Evolutionary conservation across 1,140 invertebrate genomes (phyloP).

Genomic region (Drosophila kurseongensis): DNA sequence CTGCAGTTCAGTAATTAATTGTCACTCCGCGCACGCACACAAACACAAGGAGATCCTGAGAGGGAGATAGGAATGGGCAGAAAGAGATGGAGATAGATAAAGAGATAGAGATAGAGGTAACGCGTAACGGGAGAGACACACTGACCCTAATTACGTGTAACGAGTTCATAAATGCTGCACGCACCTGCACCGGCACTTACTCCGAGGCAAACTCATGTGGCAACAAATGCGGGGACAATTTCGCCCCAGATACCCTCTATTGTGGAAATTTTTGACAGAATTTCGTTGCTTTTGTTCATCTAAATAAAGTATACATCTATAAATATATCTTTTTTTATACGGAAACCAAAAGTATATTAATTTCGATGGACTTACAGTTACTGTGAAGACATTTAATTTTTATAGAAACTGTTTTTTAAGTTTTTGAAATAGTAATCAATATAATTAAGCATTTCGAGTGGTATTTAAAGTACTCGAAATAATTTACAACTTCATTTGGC

Average conservation of each 20-base stretch:
- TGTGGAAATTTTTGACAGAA: neutral
- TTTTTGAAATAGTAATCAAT: too few species aligned
- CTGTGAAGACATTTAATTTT: too few species aligned
- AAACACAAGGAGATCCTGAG: constrained; percentile 8
- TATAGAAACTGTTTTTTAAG: neutral
- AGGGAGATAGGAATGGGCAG: neutral
- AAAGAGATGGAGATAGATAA: neutral
- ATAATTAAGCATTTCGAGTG: too few species aligned
- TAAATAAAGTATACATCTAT: neutral
- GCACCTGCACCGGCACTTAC: constrained; percentile 59
- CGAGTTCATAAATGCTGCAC: constrained; percentile 80
- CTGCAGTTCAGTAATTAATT: constrained; percentile 65
- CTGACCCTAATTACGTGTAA: constrained; percentile 82
- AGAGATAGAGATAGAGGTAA: constrained; percentile 3
- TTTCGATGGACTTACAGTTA: too few species aligned
- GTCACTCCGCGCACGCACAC: constrained; percentile 42
- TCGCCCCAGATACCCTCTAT: constrained; percentile 20
- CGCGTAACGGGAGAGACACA: constrained; percentile 45
- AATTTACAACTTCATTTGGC: too few species aligned
- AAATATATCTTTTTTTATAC: neutral
- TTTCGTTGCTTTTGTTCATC: too few species aligned
- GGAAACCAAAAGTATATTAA: too few species aligned
- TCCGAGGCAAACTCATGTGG: constrained; percentile 24
- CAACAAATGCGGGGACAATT: constrained; percentile 25
- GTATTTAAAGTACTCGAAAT: too few species aligned